Base-by-base conservation (phyloP, 2,797 vertebrate species). In the Anniella stebbinsi region DNA sequence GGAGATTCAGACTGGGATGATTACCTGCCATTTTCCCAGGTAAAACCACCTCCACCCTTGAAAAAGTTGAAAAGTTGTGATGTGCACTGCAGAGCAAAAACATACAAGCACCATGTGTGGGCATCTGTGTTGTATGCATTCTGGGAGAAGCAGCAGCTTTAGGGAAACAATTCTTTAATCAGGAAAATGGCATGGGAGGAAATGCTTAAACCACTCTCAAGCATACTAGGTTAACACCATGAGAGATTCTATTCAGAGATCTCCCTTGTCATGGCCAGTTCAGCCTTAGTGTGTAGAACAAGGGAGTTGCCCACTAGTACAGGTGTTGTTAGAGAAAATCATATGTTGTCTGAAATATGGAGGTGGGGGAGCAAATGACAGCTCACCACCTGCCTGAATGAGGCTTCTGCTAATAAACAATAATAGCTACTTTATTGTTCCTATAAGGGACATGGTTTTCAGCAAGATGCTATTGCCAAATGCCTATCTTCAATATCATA, bases 401-500 rank as follows among this genome's bases (percentile, higher is more conserved):
- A 67, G 48, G 38, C n/a, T 21, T n/a, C 57, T 88, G 70, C 9
- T 41, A 28, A 13, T 63, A 36, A 48, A 66, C n/a, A 76, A 63
- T 66, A 85, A 21, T 57, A 84, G n/a, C 48, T 36, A 51, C 93
- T 95, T 48, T 0, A 85, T 95, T 95, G 94, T 89, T 87, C 75
- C 69, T 91, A 92, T 12, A 86, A 89, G 84, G 84, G 45, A 66
- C 92, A 90, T 76, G 41, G 51, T 63, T 94, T 96, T 93, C 84
- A 89, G 84, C 0, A 23, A 91, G 51, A 90, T n/a, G 8, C 87
- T 92, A 91, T 89, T 94, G 84, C 87, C 93, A 94, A 94, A 91
- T 92, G 95, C 90, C 91, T 93, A 78, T 93, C 89, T 92, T 90
- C 87, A 95, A 91, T 92, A 86, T 93, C 93, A 86, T 63, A 89